Evolutionary conservation across 53 echinoderm and acorn worm genomes (phyloP).

Genomic region (Echinarachnius parma): DNA sequence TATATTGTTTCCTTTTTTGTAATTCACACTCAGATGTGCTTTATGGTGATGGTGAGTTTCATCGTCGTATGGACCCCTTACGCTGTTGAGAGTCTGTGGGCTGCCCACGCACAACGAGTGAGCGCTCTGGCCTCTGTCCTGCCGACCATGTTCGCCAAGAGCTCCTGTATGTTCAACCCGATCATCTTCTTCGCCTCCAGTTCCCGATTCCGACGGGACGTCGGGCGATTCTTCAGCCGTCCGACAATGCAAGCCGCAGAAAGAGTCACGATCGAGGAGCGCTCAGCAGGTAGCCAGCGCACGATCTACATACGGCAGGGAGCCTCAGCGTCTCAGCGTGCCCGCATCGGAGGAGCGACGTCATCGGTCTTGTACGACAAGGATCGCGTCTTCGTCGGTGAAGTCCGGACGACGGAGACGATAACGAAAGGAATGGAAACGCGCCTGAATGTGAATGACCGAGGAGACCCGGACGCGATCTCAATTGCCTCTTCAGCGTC

Average conservation of each 20-base stretch:
- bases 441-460: no score
- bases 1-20: neutral
- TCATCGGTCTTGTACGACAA: constrained; percentile 63
- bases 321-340: neutral
- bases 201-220: constrained; percentile 58
- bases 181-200: constrained; percentile 58
- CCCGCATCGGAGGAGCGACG: neutral
- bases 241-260: neutral
- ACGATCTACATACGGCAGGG: constrained; percentile 27
- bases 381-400: constrained; percentile 66
- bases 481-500: constrained; percentile 39
- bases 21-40: constrained; percentile 59
- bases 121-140: constrained; percentile 44
- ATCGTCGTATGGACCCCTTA: constrained; percentile 77
- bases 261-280: neutral
- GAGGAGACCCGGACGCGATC: constrained; percentile 40
- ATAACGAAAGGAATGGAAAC: no score
- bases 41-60: constrained; percentile 59
- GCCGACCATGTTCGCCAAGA: constrained; percentile 79
- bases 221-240: constrained; percentile 26
- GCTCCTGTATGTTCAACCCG: constrained; percentile 79
- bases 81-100: constrained; percentile 48
- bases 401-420: constrained; percentile 46
- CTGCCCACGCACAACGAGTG: constrained; percentile 23
- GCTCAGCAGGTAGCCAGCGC: neutral